Evolutionary conservation across 2,113 vertebrate genomes (phyloP).

Genomic region (Plectropomus leopardus): DNA sequence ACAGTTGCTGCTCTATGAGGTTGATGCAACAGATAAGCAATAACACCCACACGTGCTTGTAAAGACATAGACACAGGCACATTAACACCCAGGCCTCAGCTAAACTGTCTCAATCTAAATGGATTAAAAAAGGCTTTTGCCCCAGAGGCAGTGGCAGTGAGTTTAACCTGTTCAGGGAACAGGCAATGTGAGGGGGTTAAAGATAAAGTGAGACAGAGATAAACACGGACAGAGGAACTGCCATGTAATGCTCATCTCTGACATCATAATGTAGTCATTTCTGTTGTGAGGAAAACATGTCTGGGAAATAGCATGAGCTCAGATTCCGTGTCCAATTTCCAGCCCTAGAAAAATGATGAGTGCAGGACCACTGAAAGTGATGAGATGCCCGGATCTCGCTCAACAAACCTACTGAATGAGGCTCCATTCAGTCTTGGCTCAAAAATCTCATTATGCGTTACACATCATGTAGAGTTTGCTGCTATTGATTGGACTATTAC

Average conservation of each 20-base stretch:
- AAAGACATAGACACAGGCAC: slow-evolving; percentile 11
- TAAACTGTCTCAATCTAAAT: slow-evolving; percentile 45
- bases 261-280: slow-evolving; percentile 33
- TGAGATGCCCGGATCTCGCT: neutral
- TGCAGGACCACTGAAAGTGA: slow-evolving; percentile 13
- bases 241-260: slow-evolving; percentile 16
- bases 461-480: slow-evolving; percentile 42
- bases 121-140: slow-evolving; percentile 41
- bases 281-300: slow-evolving; percentile 9
- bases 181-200: slow-evolving; percentile 18
- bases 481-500: slow-evolving; percentile 49
- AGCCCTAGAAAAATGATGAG: slow-evolving; percentile 33
- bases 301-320: slow-evolving; percentile 25
- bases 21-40: slow-evolving; percentile 39
- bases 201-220: slow-evolving; percentile 37
- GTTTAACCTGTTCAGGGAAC: slow-evolving; percentile 40
- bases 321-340: slow-evolving; percentile 44
- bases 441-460: slow-evolving; percentile 47
- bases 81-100: slow-evolving; percentile 29
- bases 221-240: slow-evolving; percentile 8
- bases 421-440: slow-evolving; percentile 45
- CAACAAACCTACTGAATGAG: slow-evolving; percentile 37
- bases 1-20: slow-evolving; percentile 5
- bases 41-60: slow-evolving; percentile 14
- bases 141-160: slow-evolving; percentile 32